These are phyloP conservation scores for Zoanthus sansibaricus DNA, from an alignment of 92 coral and sea anemone genomes.

Conservation along the genomic window DNA sequence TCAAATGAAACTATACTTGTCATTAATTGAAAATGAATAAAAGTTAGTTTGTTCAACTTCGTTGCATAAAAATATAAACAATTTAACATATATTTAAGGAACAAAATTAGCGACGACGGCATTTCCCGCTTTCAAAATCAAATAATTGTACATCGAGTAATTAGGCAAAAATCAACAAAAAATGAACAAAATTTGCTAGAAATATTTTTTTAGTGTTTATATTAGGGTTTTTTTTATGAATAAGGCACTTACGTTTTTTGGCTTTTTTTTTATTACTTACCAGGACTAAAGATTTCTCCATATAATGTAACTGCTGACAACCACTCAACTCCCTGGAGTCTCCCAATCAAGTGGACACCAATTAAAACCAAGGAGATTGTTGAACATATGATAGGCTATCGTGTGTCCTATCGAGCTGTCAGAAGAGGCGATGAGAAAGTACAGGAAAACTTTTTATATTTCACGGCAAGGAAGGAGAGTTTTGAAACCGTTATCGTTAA, in stretches of 20 bases:
- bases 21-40: too few species aligned
- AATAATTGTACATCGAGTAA: too few species aligned
- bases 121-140: too few species aligned
- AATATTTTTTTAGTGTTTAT: background rate
- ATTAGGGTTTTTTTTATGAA: background rate
- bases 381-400: constrained; percentile 71
- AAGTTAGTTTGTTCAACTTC: too few species aligned
- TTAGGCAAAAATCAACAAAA: too few species aligned
- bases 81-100: too few species aligned
- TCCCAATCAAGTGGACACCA: constrained; percentile 71
- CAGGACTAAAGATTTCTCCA: constrained; percentile 71
- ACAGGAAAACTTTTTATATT: constrained; percentile 18
- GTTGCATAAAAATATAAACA: too few species aligned
- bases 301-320: constrained; percentile 66
- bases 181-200: too few species aligned
- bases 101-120: too few species aligned
- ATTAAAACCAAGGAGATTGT: constrained; percentile 47
- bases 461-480: constrained; percentile 68
- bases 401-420: constrained; percentile 65
- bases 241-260: background rate
- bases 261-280: background rate
- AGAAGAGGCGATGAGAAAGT: constrained; percentile 70
- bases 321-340: constrained; percentile 66
- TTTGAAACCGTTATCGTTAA: constrained; percentile 26
- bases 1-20: too few species aligned